Conservation (phyloP, 2,113 vertebrate genomes). For the Scalopus aquaticus region DNA sequence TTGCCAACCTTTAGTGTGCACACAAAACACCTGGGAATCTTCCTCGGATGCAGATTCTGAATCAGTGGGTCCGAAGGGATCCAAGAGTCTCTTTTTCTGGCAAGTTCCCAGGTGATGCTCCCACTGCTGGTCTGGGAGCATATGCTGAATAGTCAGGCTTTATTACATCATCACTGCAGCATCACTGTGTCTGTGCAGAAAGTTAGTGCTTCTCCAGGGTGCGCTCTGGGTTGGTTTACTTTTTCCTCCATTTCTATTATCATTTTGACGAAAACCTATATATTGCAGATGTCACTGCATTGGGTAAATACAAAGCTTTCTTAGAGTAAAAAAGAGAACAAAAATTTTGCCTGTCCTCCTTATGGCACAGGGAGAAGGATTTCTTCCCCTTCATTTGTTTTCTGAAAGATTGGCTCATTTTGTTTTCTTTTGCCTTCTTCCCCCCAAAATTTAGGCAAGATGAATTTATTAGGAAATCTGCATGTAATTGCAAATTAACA, state of each 20-base stretch:
- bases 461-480: conserved; percentile 75
- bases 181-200: neutral
- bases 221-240: conserved; percentile 20
- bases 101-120: neutral
- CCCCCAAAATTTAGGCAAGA: conserved; percentile 48
- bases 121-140: neutral
- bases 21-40: neutral
- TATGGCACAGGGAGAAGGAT: conserved; percentile 15
- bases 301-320: conserved; percentile 32
- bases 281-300: conserved; percentile 43
- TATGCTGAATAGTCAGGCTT: neutral
- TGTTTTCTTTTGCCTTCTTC: conserved; percentile 60
- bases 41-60: neutral
- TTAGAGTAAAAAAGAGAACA: neutral
- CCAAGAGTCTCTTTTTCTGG: neutral
- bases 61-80: neutral
- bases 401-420: conserved; percentile 66
- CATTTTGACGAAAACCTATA: conserved; percentile 63
- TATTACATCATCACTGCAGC: neutral
- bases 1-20: neutral
- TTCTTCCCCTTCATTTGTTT: conserved; percentile 55
- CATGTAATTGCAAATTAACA: conserved; percentile 78
- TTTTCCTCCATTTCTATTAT: conserved; percentile 58
- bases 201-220: neutral
- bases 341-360: neutral